Evolutionary conservation across 2,888 invertebrate genomes (phyloP).

Genomic region (Drosophila kuntzei): DNA sequence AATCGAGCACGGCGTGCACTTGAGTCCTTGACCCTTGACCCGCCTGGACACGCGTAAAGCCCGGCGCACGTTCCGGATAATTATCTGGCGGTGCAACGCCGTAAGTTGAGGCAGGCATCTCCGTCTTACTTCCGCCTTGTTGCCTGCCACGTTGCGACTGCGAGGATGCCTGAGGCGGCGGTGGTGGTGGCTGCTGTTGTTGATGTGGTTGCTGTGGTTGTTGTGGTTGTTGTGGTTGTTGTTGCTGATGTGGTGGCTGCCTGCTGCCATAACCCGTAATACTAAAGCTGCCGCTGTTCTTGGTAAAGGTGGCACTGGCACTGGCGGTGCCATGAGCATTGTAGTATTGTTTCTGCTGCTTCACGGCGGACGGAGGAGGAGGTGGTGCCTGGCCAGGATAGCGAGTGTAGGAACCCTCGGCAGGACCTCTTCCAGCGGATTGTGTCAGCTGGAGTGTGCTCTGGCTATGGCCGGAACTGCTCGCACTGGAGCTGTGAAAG

Average conservation of each 20-base stretch:
- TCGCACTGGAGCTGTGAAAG: constrained; percentile 69
- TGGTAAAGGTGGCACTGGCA: constrained; percentile 63
- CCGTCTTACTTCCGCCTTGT: constrained; percentile 47
- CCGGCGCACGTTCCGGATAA: constrained; percentile 87
- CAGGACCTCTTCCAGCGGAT: constrained; percentile 66
- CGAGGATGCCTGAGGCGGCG: constrained; percentile 14
- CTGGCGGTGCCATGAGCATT: constrained; percentile 74
- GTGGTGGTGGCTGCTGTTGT: constrained; percentile 29
- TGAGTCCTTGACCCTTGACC: constrained; percentile 86
- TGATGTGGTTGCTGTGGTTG: constrained; percentile 28
- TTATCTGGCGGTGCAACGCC: constrained; percentile 65
- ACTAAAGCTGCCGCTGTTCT: constrained; percentile 75
- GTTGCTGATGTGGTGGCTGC: constrained; percentile 48
- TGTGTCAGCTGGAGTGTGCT: constrained; percentile 63
- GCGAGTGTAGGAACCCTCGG: constrained; percentile 82
- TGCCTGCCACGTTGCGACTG: constrained; percentile 48
- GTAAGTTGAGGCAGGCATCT: constrained; percentile 69
- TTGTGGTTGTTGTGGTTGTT: constrained; percentile 18
- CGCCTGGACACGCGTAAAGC: constrained; percentile 89
- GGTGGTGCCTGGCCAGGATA: constrained; percentile 58
- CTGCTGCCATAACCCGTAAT: constrained; percentile 74
- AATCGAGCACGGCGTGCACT: constrained; percentile 85
- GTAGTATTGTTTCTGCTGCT: constrained; percentile 73
- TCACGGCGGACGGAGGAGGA: constrained; percentile 26
- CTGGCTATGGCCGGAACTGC: constrained; percentile 51